phyloP scores from a whole-genome alignment of 1,140 invertebrate genomes.

The Drepana arcuata region DNA sequence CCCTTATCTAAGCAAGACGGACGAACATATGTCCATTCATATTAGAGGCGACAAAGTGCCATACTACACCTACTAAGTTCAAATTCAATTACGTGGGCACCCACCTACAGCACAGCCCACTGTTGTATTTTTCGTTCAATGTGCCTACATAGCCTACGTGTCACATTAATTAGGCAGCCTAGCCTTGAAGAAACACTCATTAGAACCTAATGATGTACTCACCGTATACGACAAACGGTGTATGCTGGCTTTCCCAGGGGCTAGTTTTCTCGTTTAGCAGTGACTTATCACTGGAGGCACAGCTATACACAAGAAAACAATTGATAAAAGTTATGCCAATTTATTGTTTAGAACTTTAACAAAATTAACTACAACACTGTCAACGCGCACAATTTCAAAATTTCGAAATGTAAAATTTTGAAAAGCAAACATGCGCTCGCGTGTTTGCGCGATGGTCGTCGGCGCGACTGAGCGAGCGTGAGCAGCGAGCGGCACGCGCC shows the following conservation, averaged over 20 bases:
- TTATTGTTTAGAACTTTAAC: too few species aligned
- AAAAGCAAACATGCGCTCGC: constrained; percentile 34
- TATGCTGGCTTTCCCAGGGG: constrained; percentile 28
- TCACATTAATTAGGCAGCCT: constrained; percentile 32
- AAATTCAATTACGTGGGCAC: constrained; percentile 45
- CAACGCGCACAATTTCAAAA: constrained; percentile 42
- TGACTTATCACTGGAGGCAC: too few species aligned
- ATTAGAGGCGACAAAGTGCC: constrained; percentile 40
- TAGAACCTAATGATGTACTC: constrained; percentile 20
- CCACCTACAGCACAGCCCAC: constrained; percentile 55
- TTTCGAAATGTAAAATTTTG: constrained; percentile 43
- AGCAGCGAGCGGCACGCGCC: constrained; percentile 50
- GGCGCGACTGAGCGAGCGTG: constrained; percentile 55
- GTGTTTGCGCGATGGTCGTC: constrained; percentile 40
- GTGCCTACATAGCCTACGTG: constrained; percentile 48
- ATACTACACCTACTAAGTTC: constrained; percentile 54
- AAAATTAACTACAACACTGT: too few species aligned
- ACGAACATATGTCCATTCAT: too few species aligned
- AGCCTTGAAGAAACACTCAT: too few species aligned
- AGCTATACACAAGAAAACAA: too few species aligned
- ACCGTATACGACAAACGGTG: constrained; percentile 40
- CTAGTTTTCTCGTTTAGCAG: constrained; percentile 20
- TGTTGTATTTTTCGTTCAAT: constrained; percentile 48
- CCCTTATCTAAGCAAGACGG: not conserved
- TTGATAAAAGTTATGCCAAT: too few species aligned